Conservation (phyloP, 2,113 vertebrate genomes). For the Apistogramma diplotaenia region DNA sequence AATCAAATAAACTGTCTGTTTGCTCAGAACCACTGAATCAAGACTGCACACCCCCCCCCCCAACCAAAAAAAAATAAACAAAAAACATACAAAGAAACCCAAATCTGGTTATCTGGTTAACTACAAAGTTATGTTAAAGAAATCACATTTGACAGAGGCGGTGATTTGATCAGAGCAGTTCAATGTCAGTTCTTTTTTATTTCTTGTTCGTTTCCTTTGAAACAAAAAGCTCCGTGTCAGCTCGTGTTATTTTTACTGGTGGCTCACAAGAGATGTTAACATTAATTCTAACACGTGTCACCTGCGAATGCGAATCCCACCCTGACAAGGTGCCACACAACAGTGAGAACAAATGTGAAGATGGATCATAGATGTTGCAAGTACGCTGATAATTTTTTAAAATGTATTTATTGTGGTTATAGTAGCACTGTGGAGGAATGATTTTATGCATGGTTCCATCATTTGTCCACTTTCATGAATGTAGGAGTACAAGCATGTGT, state of each 20-base stretch:
- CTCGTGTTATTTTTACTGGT: neutral
- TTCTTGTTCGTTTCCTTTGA: conserved; percentile 2
- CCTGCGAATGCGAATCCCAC: conserved; percentile 21
- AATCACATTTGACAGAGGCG: conserved; percentile 17
- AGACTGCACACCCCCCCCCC: neutral
- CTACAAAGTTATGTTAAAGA: neutral
- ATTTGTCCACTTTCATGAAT: neutral
- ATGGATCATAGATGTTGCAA: neutral
- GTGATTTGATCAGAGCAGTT: conserved; percentile 9
- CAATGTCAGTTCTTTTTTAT: conserved; percentile 5
- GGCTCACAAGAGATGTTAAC: neutral
- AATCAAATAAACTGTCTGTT: conserved; percentile 28
- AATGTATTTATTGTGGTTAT: too few relatives aligned
- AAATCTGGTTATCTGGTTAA: neutral
- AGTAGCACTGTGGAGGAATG: neutral
- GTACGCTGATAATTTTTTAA: too few relatives aligned
- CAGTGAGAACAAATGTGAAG: neutral
- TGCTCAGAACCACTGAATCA: conserved; percentile 9
- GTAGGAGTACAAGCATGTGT: neutral
- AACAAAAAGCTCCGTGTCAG: neutral
- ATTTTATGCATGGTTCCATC: neutral
- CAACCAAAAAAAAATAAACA: too few relatives aligned
- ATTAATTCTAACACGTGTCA: neutral
- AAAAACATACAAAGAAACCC: too few relatives aligned
- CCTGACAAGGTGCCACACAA: conserved; percentile 22